phyloP scores from a whole-genome alignment of 2,113 vertebrate species.

The Lipophrys pholis region DNA sequence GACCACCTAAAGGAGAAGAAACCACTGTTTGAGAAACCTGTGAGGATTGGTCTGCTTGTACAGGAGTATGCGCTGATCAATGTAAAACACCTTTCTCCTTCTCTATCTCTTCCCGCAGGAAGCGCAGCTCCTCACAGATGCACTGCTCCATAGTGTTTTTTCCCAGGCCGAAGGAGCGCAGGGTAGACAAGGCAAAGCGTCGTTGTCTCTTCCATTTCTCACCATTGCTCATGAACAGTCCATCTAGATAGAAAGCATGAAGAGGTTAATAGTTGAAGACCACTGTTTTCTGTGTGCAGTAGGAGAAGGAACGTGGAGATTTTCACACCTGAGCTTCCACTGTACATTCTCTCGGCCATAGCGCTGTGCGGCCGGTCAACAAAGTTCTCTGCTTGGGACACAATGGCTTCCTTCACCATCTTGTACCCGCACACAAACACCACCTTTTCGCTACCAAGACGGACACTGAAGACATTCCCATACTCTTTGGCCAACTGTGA shows the following conservation, averaged over 20 bases:
- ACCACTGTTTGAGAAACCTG: neutral
- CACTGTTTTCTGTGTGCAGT: neutral
- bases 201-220: slow-evolving; percentile 82
- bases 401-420: slow-evolving; percentile 83
- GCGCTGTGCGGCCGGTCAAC: slow-evolving; percentile 69
- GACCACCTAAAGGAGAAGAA: slow-evolving; percentile 75
- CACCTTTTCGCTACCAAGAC: neutral
- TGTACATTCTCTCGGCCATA: neutral
- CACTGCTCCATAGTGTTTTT: slow-evolving; percentile 81
- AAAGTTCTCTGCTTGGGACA: slow-evolving; percentile 82
- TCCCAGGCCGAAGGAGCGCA: slow-evolving; percentile 86
- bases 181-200: slow-evolving; percentile 80
- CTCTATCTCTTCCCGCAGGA: slow-evolving; percentile 75
- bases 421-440: slow-evolving; percentile 76
- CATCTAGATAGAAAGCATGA: slow-evolving; percentile 40
- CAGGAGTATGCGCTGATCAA: no score
- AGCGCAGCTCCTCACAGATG: slow-evolving; percentile 83
- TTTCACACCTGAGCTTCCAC: slow-evolving; percentile 38
- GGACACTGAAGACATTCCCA: slow-evolving; percentile 76
- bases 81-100: slow-evolving; percentile 79
- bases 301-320: neutral
- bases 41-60: no score
- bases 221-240: slow-evolving; percentile 77
- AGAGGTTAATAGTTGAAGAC: rapidly evolving
- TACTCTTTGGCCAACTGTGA: slow-evolving; percentile 80